Percentiles rank a stretch among this genome's conserved stretches.
These are phyloP conservation scores for Agelastica alni DNA, from an alignment of 2,888 invertebrate genomes.

Conservation along the genomic window DNA sequence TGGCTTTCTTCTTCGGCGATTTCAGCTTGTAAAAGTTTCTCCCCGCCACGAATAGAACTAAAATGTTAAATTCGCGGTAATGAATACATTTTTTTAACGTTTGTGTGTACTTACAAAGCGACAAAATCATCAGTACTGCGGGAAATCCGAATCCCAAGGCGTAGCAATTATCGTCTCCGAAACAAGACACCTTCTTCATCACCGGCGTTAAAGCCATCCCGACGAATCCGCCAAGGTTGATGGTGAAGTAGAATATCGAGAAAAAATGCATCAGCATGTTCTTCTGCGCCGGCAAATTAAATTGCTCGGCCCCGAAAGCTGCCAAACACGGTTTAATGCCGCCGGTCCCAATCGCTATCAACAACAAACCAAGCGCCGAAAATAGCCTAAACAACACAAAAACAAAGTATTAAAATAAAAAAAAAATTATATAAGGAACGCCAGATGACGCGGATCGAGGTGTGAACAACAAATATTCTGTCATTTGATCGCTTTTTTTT, in stretches of 20 bases:
- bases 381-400: slow-evolving; percentile 55
- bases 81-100: too few species aligned
- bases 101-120: slow-evolving; percentile 61
- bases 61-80: slow-evolving; percentile 39
- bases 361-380: slow-evolving; percentile 61
- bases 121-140: slow-evolving; percentile 69
- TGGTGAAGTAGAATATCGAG: slow-evolving; percentile 81
- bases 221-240: slow-evolving; percentile 71
- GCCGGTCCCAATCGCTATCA: slow-evolving; percentile 79
- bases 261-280: slow-evolving; percentile 73
- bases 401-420: too few species aligned
- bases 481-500: too few species aligned
- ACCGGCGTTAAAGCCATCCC: slow-evolving; percentile 75
- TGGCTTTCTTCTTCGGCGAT: slow-evolving; percentile 73
- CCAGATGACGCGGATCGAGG: too few species aligned
- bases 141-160: slow-evolving; percentile 79
- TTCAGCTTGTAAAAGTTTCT: slow-evolving; percentile 71
- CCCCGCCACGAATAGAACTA: slow-evolving; percentile 74
- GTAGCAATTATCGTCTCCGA: slow-evolving; percentile 72
- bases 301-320: slow-evolving; percentile 87
- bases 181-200: slow-evolving; percentile 68
- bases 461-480: too few species aligned
- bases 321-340: slow-evolving; percentile 88
- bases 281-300: slow-evolving; percentile 70
- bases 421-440: too few species aligned